Evolutionary conservation across 2,888 invertebrate genomes (phyloP).

Genomic region (Tipula unca): DNA sequence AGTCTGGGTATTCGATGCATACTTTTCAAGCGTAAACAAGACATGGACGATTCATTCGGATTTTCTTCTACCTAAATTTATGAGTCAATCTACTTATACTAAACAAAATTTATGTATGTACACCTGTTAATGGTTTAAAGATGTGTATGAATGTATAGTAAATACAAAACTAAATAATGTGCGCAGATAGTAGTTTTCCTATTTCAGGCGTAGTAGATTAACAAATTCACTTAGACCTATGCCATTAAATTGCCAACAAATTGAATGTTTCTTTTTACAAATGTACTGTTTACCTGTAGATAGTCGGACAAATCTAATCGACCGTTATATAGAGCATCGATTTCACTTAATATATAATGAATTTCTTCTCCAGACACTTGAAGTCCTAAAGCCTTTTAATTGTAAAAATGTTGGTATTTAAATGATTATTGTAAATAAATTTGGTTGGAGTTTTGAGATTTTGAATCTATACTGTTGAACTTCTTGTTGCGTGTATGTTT

Average conservation of each 20-base stretch:
- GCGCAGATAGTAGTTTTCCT: background rate
- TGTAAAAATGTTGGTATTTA: background rate
- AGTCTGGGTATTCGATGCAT: too few relatives aligned
- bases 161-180: background rate
- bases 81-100: background rate
- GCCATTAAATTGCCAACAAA: background rate
- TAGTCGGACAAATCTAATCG: constrained; percentile 83
- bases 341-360: constrained; percentile 72
- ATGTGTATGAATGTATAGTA: background rate
- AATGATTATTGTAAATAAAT: background rate
- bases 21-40: too few relatives aligned
- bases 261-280: background rate
- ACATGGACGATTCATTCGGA: too few relatives aligned
- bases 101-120: background rate
- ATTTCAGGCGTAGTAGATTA: background rate
- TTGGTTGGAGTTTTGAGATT: background rate
- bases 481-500: background rate
- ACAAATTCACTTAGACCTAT: background rate
- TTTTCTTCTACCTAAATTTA: too few relatives aligned
- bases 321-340: constrained; percentile 76
- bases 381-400: constrained; percentile 52
- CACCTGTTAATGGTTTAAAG: background rate
- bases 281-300: constrained; percentile 60
- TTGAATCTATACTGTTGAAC: background rate
- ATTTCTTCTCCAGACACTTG: constrained; percentile 58